Evolutionary conservation across 2,888 invertebrate species (phyloP).

Genomic region (Mimumesa dahlbomi): DNA sequence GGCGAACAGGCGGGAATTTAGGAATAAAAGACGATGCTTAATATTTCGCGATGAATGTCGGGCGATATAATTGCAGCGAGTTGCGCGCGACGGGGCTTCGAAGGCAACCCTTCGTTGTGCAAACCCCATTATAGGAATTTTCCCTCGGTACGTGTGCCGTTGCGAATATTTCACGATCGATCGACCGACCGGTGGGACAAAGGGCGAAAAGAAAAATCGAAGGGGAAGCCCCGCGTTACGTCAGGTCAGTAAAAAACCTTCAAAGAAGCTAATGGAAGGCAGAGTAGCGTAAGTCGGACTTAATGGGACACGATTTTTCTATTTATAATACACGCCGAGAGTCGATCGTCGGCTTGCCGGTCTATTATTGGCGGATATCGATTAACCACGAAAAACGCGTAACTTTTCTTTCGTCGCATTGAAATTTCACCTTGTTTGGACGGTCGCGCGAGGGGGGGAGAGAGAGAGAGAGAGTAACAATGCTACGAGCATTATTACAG

Average conservation of each 20-base stretch:
- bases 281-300: slow-evolving; percentile 25
- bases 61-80: too few relatives aligned
- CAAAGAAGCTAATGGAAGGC: slow-evolving; percentile 36
- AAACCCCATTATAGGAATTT: slow-evolving; percentile 57
- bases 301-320: slow-evolving; percentile 18
- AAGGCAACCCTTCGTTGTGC: slow-evolving; percentile 39
- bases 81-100: slow-evolving; percentile 12
- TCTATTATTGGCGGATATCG: not conserved
- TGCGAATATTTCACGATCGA: slow-evolving; percentile 60
- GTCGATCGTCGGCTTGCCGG: slow-evolving; percentile 3
- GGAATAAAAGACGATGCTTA: too few relatives aligned
- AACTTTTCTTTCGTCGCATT: too few relatives aligned
- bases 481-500: too few relatives aligned
- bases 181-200: slow-evolving; percentile 43
- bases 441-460: too few relatives aligned
- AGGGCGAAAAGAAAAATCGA: slow-evolving; percentile 45
- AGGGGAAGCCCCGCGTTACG: slow-evolving; percentile 36
- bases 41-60: too few relatives aligned
- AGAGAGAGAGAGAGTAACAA: too few relatives aligned
- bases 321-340: slow-evolving; percentile 15
- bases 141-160: slow-evolving; percentile 46
- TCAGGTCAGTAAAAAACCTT: slow-evolving; percentile 54
- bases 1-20: too few relatives aligned
- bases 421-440: too few relatives aligned
- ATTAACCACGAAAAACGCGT: too few relatives aligned